Conservation (phyloP, 2,113 vertebrate species). For the Prochilodus magdalenae region DNA sequence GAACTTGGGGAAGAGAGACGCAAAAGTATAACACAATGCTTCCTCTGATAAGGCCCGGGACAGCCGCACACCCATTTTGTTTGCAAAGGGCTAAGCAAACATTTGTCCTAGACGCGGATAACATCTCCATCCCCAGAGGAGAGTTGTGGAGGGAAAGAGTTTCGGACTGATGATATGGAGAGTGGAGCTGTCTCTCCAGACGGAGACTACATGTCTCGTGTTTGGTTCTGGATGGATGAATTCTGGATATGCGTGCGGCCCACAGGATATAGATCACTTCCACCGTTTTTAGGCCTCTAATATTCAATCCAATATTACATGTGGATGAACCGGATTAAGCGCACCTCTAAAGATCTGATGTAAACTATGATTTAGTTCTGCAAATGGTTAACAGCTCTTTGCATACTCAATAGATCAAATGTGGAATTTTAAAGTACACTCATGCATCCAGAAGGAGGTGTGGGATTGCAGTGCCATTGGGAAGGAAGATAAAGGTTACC, state of each 20-base stretch:
- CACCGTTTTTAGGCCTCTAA: not conserved
- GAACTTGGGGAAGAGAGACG: not conserved
- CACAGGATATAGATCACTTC: constrained; percentile 15
- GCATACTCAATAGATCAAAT: too few relatives aligned
- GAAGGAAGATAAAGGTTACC: too few relatives aligned
- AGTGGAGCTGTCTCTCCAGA: constrained; percentile 13
- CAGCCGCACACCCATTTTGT: constrained; percentile 58
- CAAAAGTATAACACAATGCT: constrained; percentile 1
- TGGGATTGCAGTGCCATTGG: too few relatives aligned
- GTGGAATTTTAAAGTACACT: too few relatives aligned
- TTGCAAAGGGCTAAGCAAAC: constrained; percentile 66
- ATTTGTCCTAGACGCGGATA: constrained; percentile 67
- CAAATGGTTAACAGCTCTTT: not conserved
- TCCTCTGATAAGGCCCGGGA: constrained; percentile 41
- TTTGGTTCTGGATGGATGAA: constrained; percentile 32
- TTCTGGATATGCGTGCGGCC: constrained; percentile 17
- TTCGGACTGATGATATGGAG: constrained; percentile 7
- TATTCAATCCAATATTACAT: too few relatives aligned
- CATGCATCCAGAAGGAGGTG: too few relatives aligned
- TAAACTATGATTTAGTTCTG: too few relatives aligned
- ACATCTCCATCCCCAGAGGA: constrained; percentile 69
- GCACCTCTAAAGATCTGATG: not conserved
- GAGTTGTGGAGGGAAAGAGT: constrained; percentile 10
- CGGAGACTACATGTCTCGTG: constrained; percentile 37
- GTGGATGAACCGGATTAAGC: constrained; percentile 6